Percentiles rank a stretch among this genome's conserved stretches.
These are phyloP conservation scores for Pseudeuparius sepicola DNA, from an alignment of 2,888 invertebrate genomes.

Conservation along the genomic window DNA sequence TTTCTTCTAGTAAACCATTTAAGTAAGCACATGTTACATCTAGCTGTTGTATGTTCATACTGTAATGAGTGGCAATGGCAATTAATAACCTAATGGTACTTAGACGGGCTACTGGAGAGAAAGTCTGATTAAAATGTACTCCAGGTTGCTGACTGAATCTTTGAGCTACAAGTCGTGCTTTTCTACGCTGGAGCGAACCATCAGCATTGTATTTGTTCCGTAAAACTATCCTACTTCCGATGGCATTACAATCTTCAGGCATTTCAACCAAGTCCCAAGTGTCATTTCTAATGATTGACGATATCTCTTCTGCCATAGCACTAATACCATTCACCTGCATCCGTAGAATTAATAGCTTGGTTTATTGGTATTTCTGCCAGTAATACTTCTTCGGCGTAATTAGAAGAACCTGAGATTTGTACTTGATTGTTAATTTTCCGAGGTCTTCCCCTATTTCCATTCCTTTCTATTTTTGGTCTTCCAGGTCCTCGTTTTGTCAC, in stretches of 20 bases:
- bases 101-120: constrained; percentile 13
- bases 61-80: constrained; percentile 3
- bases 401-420: background rate
- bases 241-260: constrained; percentile 2
- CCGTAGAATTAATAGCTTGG: background rate
- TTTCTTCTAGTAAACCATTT: constrained; percentile 11
- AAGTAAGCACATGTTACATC: constrained; percentile 11
- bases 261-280: constrained; percentile 11
- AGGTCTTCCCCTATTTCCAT: no score
- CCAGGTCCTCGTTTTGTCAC: no score
- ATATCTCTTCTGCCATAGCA: constrained; percentile 10
- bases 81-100: constrained; percentile 8
- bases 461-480: no score
- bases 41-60: constrained; percentile 11
- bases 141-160: constrained; percentile 12
- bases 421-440: no score
- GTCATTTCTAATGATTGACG: constrained; percentile 8
- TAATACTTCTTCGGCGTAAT: background rate
- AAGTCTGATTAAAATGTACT: constrained; percentile 14
- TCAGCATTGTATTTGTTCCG: constrained; percentile 13
- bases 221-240: constrained; percentile 11
- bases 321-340: constrained; percentile 7
- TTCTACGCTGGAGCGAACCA: constrained; percentile 6
- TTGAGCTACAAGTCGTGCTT: constrained; percentile 12
- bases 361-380: constrained; percentile 1